A percentile compares a stretch with the other conserved stretches of the same genome.
Evolutionary conservation across 1,140 invertebrate species (phyloP).

Genomic region (Hyles euphorbiae): DNA sequence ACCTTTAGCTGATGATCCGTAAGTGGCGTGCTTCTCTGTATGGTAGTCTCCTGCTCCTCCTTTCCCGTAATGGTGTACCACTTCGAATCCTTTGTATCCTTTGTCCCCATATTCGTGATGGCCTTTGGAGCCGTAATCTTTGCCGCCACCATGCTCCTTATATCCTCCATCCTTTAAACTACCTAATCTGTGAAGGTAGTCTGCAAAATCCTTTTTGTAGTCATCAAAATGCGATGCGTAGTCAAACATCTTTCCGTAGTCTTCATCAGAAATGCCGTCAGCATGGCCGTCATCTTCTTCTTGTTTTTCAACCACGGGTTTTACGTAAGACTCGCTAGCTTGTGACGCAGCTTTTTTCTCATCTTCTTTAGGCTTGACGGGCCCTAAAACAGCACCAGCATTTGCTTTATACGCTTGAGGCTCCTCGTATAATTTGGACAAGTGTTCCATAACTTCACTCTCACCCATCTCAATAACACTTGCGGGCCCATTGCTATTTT

Average conservation of each 20-base stretch:
- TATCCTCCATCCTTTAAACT: conserved; percentile 41
- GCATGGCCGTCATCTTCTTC: conserved; percentile 39
- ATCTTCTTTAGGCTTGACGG: conserved; percentile 39
- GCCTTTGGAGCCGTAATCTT: conserved; percentile 44
- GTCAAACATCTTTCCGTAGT: conserved; percentile 54
- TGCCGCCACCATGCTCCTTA: conserved; percentile 44
- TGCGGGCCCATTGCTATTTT: conserved; percentile 61
- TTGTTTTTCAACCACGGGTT: conserved; percentile 52
- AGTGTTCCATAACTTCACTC: conserved; percentile 61
- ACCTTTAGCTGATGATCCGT: conserved; percentile 32
- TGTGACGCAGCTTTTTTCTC: conserved; percentile 41
- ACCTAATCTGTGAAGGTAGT: conserved; percentile 46
- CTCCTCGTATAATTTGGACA: conserved; percentile 55
- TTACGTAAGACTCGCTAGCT: conserved; percentile 40
- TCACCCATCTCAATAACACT: conserved; percentile 70
- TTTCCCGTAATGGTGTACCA: conserved; percentile 45
- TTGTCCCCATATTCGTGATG: conserved; percentile 52
- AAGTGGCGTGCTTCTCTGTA: conserved; percentile 55
- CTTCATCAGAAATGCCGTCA: conserved; percentile 55
- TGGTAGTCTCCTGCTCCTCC: conserved; percentile 54
- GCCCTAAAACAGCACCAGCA: conserved; percentile 27
- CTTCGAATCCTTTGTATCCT: conserved; percentile 63
- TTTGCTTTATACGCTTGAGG: conserved; percentile 47
- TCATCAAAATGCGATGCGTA: conserved; percentile 44
- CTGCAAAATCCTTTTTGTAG: conserved; percentile 39